A percentile compares a stretch with the other conserved stretches of the same genome.
Conservation (phyloP, 2,797 vertebrate genomes). For the Acipenser oxyrinchus region DNA sequence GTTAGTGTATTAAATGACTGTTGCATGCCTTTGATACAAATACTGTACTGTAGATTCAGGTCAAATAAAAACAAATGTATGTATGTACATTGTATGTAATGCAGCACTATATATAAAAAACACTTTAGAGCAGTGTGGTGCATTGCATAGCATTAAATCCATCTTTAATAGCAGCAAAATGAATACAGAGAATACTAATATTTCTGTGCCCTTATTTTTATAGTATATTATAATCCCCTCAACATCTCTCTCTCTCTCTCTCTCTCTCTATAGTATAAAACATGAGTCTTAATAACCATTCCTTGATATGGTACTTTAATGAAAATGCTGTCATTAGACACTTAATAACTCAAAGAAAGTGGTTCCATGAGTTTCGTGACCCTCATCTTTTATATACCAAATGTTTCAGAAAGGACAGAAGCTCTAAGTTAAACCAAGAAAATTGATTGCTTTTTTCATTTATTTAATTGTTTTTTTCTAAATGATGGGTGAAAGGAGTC, state of each 20-base stretch:
- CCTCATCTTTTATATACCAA: slow-evolving; percentile 4
- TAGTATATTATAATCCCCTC: too few species aligned
- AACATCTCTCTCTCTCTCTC: too few species aligned
- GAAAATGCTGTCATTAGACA: background rate
- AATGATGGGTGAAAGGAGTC: slow-evolving; percentile 31
- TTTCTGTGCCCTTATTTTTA: too few species aligned
- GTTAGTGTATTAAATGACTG: slow-evolving; percentile 23
- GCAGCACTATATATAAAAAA: too few species aligned
- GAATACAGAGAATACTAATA: too few species aligned
- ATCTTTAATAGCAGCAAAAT: too few species aligned
- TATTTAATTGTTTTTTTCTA: slow-evolving; percentile 29
- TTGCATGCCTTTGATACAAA: slow-evolving; percentile 24
- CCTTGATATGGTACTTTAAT: background rate
- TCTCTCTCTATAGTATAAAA: background rate
- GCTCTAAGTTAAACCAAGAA: slow-evolving; percentile 19
- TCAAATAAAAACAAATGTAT: slow-evolving; percentile 5
- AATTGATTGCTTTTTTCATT: slow-evolving; percentile 21
- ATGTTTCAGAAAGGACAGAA: slow-evolving; percentile 5
- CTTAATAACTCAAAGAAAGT: background rate
- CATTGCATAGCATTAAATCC: too few species aligned
- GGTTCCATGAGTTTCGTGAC: background rate
- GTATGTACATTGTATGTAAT: background rate
- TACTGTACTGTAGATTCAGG: slow-evolving; percentile 10
- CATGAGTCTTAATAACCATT: background rate
- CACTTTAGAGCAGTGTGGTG: too few species aligned